phyloP scores from a whole-genome alignment of 1,140 invertebrate species.

The Phocides pigmalion region DNA sequence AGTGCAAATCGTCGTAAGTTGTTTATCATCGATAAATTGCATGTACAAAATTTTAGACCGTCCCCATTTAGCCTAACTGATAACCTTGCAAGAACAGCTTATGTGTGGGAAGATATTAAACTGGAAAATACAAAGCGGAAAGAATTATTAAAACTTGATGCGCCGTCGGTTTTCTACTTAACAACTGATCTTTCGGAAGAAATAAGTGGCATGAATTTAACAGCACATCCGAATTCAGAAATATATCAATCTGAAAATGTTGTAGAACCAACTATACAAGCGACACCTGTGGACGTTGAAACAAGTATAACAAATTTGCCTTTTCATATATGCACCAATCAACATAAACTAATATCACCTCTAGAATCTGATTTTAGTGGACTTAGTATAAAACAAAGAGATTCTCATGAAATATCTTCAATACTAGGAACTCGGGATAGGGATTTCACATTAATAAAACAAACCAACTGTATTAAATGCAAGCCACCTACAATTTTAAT shows the following conservation, averaged over 20 bases:
- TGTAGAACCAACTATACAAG: background rate
- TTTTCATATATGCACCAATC: constrained; percentile 49
- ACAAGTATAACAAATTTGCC: constrained; percentile 45
- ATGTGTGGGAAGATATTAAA: constrained; percentile 51
- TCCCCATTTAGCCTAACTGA: constrained; percentile 65
- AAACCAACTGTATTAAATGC: constrained; percentile 44
- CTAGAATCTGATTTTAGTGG: constrained; percentile 38
- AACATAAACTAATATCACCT: constrained; percentile 54
- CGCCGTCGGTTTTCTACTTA: constrained; percentile 20
- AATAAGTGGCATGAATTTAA: constrained; percentile 38
- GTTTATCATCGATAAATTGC: constrained; percentile 62
- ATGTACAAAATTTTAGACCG: constrained; percentile 48
- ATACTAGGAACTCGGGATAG: constrained; percentile 1
- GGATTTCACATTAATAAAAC: constrained; percentile 38
- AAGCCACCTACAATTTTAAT: constrained; percentile 51
- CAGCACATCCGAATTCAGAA: constrained; percentile 63
- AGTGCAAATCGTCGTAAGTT: constrained; percentile 48
- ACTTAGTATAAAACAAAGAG: constrained; percentile 26
- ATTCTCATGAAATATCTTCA: background rate
- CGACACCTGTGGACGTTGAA: constrained; percentile 32
- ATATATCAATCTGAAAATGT: constrained; percentile 36
- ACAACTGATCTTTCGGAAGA: constrained; percentile 29
- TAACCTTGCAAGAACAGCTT: constrained; percentile 53
- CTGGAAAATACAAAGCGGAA: constrained; percentile 31
- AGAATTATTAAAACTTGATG: constrained; percentile 15